These are phyloP conservation scores for Eciton burchellii DNA, from an alignment of 1,140 invertebrate genomes.

Conservation along the genomic window DNA sequence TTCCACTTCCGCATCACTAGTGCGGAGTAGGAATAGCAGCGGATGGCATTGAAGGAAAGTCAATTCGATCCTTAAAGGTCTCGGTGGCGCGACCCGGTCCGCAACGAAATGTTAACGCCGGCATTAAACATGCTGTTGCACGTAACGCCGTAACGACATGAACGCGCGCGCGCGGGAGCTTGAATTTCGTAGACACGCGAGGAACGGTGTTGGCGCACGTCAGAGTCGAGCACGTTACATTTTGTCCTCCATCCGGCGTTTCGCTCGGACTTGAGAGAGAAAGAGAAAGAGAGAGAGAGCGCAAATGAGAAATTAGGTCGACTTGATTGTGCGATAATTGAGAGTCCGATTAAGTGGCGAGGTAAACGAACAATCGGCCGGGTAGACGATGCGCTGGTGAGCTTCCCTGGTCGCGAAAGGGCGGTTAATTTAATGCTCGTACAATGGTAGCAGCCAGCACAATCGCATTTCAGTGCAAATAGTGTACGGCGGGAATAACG, in stretches of 20 bases:
- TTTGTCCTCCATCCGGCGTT: slow-evolving; percentile 51
- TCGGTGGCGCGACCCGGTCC: slow-evolving; percentile 49
- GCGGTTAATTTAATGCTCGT: neutral
- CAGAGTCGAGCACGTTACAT: slow-evolving; percentile 35
- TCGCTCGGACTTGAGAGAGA: neutral
- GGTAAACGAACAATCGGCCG: slow-evolving; percentile 57
- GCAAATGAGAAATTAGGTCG: slow-evolving; percentile 58
- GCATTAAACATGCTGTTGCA: slow-evolving; percentile 54
- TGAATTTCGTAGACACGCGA: slow-evolving; percentile 56
- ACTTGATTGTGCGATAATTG: slow-evolving; percentile 61
- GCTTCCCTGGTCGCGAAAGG: neutral
- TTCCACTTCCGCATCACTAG: slow-evolving; percentile 44
- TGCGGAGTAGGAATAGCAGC: neutral
- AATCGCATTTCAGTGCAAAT: neutral
- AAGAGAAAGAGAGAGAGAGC: neutral
- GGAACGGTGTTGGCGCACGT: slow-evolving; percentile 41
- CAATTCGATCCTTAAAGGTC: slow-evolving; percentile 51
- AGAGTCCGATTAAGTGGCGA: slow-evolving; percentile 48
- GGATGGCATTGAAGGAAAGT: slow-evolving; percentile 59
- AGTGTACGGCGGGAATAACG: neutral
- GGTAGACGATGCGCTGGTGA: slow-evolving; percentile 29
- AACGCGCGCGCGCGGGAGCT: slow-evolving; percentile 26
- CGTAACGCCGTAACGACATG: slow-evolving; percentile 50
- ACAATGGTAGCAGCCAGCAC: neutral
- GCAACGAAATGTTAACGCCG: slow-evolving; percentile 55